A percentile compares a stretch with the other conserved stretches of the same genome.
phyloP scores from a whole-genome alignment of 2,797 vertebrate species.

The Aulostomus chinensis region DNA sequence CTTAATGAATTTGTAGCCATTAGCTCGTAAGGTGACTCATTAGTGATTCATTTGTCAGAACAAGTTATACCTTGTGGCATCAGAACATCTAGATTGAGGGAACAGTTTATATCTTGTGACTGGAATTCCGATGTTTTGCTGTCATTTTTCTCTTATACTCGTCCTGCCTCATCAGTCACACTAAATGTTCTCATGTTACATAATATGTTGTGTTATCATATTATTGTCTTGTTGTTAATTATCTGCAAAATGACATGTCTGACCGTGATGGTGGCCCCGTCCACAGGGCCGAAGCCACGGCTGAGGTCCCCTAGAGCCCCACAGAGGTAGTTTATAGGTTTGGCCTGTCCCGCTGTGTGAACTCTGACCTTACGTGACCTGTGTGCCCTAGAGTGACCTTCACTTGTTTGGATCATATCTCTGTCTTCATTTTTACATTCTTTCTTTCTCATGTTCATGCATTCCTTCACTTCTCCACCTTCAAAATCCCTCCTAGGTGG shows the following conservation, averaged over 20 bases:
- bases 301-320: slow-evolving; percentile 71
- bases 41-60: too few species aligned
- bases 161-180: background rate
- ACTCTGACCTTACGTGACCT: slow-evolving; percentile 56
- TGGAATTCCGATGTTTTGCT: background rate
- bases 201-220: too few species aligned
- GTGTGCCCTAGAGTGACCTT: slow-evolving; percentile 55
- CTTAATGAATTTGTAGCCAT: too few species aligned
- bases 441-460: slow-evolving; percentile 14
- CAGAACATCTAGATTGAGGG: too few species aligned
- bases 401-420: slow-evolving; percentile 18
- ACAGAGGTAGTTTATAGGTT: slow-evolving; percentile 78
- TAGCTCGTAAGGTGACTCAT: too few species aligned
- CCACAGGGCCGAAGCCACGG: slow-evolving; percentile 71
- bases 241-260: too few species aligned
- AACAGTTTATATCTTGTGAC: too few species aligned
- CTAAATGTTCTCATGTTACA: too few species aligned
- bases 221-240: too few species aligned
- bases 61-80: too few species aligned
- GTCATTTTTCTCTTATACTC: background rate
- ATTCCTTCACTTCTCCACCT: slow-evolving; percentile 18
- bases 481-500: slow-evolving; percentile 61
- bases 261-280: slow-evolving; percentile 7
- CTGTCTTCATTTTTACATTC: background rate
- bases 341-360: slow-evolving; percentile 65